Conservation (phyloP, 2,797 vertebrate species). For the Distichodus sexfasciatus region DNA sequence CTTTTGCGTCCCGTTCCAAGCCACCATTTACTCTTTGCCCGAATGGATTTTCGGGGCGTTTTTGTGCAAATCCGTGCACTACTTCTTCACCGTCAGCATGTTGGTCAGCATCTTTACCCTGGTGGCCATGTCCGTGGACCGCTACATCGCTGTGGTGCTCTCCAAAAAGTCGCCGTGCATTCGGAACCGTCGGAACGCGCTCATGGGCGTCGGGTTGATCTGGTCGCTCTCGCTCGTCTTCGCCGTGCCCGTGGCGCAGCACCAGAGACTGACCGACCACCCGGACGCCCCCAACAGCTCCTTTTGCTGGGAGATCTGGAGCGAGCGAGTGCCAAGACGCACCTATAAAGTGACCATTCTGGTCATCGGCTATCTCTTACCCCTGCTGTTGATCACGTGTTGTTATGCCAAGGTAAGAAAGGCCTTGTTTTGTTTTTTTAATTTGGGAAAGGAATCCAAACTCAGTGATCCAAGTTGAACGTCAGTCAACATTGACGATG, state of each 20-base stretch:
- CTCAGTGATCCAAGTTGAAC: too few species aligned
- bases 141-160: conserved; percentile 83
- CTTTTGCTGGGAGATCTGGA: conserved; percentile 86
- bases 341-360: conserved; percentile 76
- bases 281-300: conserved; percentile 76
- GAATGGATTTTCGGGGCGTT: conserved; percentile 83
- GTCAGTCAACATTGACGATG: too few species aligned
- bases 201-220: conserved; percentile 67
- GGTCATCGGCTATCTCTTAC: conserved; percentile 80
- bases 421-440: too few species aligned
- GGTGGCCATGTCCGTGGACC: conserved; percentile 83
- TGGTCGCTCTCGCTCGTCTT: conserved; percentile 76
- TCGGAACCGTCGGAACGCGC: conserved; percentile 73
- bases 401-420: conserved; percentile 81
- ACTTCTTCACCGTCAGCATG: conserved; percentile 74
- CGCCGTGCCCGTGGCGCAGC: conserved; percentile 78
- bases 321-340: conserved; percentile 58
- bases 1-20: conserved; percentile 76
- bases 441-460: too few species aligned
- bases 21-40: conserved; percentile 77
- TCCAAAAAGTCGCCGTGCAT: conserved; percentile 67
- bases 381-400: conserved; percentile 81
- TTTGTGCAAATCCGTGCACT: conserved; percentile 82
- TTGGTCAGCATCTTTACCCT: conserved; percentile 87
- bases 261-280: conserved; percentile 72